Base-by-base conservation (phyloP, 2,888 invertebrate genomes). In the Dicycla oo region DNA sequence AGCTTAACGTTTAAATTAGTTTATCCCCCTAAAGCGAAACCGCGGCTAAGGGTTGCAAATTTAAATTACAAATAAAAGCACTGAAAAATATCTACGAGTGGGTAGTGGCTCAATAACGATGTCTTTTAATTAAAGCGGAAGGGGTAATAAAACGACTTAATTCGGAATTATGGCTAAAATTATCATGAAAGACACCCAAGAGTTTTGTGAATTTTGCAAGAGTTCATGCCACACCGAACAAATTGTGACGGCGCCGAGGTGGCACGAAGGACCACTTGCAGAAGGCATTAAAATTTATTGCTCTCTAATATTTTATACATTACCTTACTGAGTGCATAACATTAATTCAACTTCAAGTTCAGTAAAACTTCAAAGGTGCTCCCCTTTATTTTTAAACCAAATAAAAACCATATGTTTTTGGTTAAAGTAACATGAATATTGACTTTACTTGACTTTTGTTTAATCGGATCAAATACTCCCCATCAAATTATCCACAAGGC, bases 61-160 rank as follows among this genome's bases (percentile, higher is more conserved):
- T 96, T 96, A 96, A 96, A 96, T 96, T 95, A 96, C 96, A 96
- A 96, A 96, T 96, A 96, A 95, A 96, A 96, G 93, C 91, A 95
- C 94, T 94, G 95, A 96, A 96, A 95, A 95, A 95, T 95, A 94
- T 94, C 93, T 93, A 91, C 93, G 94, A 94, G 94, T 94, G 93
- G 93, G 93, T 95, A 95, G 95, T 95, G 94, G 91, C 94, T 94
- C 94, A 93, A 94, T 94, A 94, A 94, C 94, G 93, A 93, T 93
- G 93, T 93, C 94, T 93, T 94, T 95, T 96, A 96, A 96, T 96
- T 95, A 95, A 95, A 94, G 90, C 93, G 89, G 93, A 92, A 93
- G 90, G 94, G 95, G 94, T 93, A 95, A 95, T 95, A 95, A 93
- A 95, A 92, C 88, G 93, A 94, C 93, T 92, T 93, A 92, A 93